These are phyloP conservation scores for Bovichtus variegatus DNA, from an alignment of 2,797 vertebrate species.

Conservation along the genomic window DNA sequence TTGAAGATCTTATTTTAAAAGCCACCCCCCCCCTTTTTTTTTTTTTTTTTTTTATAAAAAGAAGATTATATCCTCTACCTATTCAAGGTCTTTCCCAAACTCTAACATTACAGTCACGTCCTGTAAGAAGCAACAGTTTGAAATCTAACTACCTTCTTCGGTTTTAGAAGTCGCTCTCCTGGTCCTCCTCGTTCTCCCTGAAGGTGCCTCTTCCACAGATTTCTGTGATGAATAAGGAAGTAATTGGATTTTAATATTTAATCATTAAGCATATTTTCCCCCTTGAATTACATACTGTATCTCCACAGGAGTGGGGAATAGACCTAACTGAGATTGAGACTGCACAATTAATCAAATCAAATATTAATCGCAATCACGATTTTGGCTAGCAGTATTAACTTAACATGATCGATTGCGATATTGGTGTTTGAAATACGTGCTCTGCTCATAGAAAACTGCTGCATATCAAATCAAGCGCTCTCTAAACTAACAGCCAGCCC, in stretches of 20 bases:
- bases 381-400: too few species aligned
- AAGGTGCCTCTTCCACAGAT: conserved; percentile 15
- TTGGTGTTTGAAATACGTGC: too few species aligned
- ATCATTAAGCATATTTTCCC: background rate
- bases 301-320: background rate
- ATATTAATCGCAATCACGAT: too few species aligned
- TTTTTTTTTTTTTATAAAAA: rapidly evolving
- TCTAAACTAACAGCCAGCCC: too few species aligned
- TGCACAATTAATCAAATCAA: too few species aligned
- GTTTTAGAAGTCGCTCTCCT: conserved; percentile 33
- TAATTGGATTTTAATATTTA: background rate
- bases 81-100: background rate
- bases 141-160: conserved; percentile 42
- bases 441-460: too few species aligned
- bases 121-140: background rate
- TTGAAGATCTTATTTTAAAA: background rate
- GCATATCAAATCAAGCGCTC: too few species aligned
- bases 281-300: background rate
- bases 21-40: too few species aligned
- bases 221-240: conserved; percentile 31
- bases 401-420: too few species aligned
- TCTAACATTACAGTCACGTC: background rate
- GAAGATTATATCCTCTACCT: background rate
- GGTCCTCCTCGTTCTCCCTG: conserved; percentile 28
- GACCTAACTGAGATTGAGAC: background rate